Evolutionary conservation across 2,888 invertebrate species (phyloP).

Genomic region (Melanophora roralis): DNA sequence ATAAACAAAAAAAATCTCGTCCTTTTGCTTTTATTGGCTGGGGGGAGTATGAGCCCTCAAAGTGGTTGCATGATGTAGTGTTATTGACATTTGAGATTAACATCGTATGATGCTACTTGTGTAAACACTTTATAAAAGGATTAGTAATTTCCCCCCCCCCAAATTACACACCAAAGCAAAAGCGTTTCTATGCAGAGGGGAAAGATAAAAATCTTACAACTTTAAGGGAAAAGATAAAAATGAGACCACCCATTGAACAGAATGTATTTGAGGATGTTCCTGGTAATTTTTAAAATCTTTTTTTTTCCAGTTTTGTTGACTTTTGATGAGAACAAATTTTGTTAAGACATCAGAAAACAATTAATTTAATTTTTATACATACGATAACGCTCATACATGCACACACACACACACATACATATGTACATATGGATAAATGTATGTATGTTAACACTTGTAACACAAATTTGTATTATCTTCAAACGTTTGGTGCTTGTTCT

Average conservation of each 20-base stretch:
- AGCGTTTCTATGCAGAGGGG: neutral
- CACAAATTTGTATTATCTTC: neutral
- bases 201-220: neutral
- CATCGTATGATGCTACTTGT: constrained; percentile 64
- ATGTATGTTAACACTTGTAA: constrained; percentile 61
- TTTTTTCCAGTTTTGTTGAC: constrained; percentile 21
- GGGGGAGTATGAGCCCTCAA: neutral
- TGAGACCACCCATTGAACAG: constrained; percentile 34
- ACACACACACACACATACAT: too few species aligned
- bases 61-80: constrained; percentile 62
- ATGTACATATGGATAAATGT: too few species aligned
- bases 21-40: constrained; percentile 18
- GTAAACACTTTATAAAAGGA: constrained; percentile 70
- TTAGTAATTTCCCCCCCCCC: constrained; percentile 64
- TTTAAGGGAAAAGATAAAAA: constrained; percentile 16
- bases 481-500: neutral
- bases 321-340: constrained; percentile 39
- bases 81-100: constrained; percentile 73
- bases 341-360: constrained; percentile 54
- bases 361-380: constrained; percentile 53
- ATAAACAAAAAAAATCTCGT: neutral
- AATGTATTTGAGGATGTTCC: neutral
- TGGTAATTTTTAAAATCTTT: constrained; percentile 20
- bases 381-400: neutral
- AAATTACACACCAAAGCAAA: neutral